phyloP scores from a whole-genome alignment of 2,797 vertebrate genomes.

The Falco rusticolus region DNA sequence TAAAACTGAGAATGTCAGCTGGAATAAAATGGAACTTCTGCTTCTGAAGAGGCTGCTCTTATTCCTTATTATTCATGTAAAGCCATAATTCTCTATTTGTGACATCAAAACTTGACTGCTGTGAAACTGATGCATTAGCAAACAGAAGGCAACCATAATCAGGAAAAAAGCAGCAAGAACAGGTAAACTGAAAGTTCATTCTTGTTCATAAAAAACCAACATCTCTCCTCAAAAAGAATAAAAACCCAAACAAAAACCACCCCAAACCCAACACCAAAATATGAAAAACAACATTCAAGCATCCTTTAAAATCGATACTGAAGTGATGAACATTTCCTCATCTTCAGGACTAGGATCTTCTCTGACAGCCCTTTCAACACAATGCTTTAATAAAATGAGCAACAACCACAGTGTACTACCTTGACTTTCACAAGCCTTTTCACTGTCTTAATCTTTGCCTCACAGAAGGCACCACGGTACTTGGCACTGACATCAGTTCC shows the following conservation, averaged over 20 bases:
- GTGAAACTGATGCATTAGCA: neutral
- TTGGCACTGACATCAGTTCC: constrained; percentile 99
- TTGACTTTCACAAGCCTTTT: constrained; percentile 98
- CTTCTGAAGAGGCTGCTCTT: neutral
- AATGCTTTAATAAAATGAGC: neutral
- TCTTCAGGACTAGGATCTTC: neutral
- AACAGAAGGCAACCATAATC: neutral
- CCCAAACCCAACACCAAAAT: neutral
- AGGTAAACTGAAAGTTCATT: neutral
- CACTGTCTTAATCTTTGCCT: constrained; percentile 98
- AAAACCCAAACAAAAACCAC: fast-evolving
- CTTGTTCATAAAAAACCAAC: neutral
- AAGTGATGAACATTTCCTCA: neutral
- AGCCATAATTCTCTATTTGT: constrained; percentile 6
- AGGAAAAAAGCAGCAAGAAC: neutral
- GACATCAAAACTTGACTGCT: constrained; percentile 5
- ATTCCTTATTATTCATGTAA: constrained; percentile 29
- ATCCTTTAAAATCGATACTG: neutral
- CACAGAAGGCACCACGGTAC: constrained; percentile 98
- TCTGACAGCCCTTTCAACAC: neutral
- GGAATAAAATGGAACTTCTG: neutral
- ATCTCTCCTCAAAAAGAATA: fast-evolving
- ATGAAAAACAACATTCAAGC: fast-evolving
- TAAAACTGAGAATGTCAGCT: neutral
- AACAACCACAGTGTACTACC: constrained; percentile 73